Evolutionary conservation across 2,797 vertebrate genomes (phyloP).

Genomic region (Sylvilagus floridanus): DNA sequence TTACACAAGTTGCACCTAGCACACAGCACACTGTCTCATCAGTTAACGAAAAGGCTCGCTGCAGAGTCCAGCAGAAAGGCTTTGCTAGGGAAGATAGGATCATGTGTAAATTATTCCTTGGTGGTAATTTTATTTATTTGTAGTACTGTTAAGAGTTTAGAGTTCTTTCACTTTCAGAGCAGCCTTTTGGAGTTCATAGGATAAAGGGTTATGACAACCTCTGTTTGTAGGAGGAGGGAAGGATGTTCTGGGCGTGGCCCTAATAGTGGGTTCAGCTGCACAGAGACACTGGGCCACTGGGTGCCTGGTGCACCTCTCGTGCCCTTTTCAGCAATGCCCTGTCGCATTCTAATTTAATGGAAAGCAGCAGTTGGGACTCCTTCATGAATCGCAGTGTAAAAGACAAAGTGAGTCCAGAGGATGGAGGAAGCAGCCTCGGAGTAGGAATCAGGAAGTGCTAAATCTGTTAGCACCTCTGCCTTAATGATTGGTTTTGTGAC

Average conservation of each 20-base stretch:
- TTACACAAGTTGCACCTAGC: background rate
- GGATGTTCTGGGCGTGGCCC: background rate
- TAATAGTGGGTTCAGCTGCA: background rate
- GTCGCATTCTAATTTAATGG: background rate
- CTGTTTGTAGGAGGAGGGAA: background rate
- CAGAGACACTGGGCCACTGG: background rate
- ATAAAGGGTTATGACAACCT: background rate
- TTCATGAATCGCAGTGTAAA: background rate
- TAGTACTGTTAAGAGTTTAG: background rate
- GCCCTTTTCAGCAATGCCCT: background rate
- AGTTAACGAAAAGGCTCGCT: constrained; percentile 1
- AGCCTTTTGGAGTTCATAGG: constrained; percentile 3
- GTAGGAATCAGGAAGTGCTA: background rate
- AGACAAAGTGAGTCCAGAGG: background rate
- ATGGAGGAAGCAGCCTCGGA: background rate
- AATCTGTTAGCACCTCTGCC: background rate
- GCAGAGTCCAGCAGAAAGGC: background rate
- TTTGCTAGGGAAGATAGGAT: constrained; percentile 22
- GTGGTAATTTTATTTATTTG: constrained; percentile 40
- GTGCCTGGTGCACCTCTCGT: background rate
- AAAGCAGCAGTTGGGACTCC: background rate
- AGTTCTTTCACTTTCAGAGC: constrained; percentile 36
- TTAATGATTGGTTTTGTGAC: constrained; percentile 3
- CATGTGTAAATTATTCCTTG: background rate
- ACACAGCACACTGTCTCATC: background rate